These are phyloP conservation scores for Nemapogon koenigi DNA, from an alignment of 2,888 invertebrate genomes.

Conservation along the genomic window DNA sequence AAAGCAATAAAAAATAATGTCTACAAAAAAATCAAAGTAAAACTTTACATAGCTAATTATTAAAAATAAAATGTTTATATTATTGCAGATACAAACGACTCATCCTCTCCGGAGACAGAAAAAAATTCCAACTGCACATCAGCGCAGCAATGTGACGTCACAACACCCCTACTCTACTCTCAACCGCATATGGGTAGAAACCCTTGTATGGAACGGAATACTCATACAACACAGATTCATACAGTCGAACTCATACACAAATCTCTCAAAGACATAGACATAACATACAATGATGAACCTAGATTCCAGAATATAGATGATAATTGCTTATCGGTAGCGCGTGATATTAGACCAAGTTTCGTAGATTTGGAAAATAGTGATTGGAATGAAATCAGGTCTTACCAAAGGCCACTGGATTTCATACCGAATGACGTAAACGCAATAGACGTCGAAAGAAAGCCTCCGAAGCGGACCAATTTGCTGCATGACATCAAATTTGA, in stretches of 20 bases:
- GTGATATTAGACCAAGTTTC: conserved; percentile 24
- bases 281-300: conserved; percentile 19
- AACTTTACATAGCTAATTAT: too few relatives aligned
- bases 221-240: conserved; percentile 63
- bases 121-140: conserved; percentile 42
- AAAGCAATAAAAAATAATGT: too few relatives aligned
- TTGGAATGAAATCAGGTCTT: conserved; percentile 40
- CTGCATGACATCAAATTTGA: conserved; percentile 39
- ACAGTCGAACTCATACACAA: conserved; percentile 65
- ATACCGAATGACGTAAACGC: conserved; percentile 75
- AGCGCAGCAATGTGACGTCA: conserved; percentile 33
- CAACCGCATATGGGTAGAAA: conserved; percentile 84
- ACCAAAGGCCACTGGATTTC: conserved; percentile 63
- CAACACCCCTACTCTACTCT: conserved; percentile 58
- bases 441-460: conserved; percentile 30
- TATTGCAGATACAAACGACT: conserved; percentile 14
- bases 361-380: conserved; percentile 32
- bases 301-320: conserved; percentile 28
- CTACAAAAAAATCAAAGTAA: too few relatives aligned
- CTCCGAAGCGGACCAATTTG: conserved; percentile 49
- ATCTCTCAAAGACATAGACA: conserved; percentile 64
- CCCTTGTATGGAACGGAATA: conserved; percentile 79
- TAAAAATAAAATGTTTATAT: neutral
- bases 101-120: conserved; percentile 28
- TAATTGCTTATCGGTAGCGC: conserved; percentile 42